These are phyloP conservation scores for Scaptomyza pallida DNA, from an alignment of 1,140 invertebrate genomes.

Conservation along the genomic window DNA sequence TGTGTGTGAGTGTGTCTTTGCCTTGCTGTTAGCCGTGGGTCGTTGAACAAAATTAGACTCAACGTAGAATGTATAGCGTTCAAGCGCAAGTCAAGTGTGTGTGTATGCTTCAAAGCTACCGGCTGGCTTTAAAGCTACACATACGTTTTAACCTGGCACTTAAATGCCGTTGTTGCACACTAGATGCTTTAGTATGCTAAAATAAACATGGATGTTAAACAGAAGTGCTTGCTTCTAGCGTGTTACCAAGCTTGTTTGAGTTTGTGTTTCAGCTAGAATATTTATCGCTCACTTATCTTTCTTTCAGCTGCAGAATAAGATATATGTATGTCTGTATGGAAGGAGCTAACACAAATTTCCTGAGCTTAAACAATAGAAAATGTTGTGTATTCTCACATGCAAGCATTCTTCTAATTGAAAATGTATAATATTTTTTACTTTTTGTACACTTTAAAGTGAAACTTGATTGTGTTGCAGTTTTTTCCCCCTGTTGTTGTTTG, in stretches of 20 bases:
- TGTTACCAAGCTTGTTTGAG: not conserved
- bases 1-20: not conserved
- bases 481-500: constrained; percentile 8
- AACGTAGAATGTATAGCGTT: constrained; percentile 20
- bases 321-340: no score
- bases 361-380: not conserved
- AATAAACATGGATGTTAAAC: constrained; percentile 4
- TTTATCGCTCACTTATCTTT: constrained; percentile 36
- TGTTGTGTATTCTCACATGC: not conserved
- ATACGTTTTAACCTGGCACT: not conserved
- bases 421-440: not conserved
- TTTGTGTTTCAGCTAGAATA: constrained; percentile 38
- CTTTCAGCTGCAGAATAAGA: not conserved
- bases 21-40: constrained; percentile 6
- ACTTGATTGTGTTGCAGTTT: not conserved
- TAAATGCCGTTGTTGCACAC: not conserved
- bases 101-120: constrained; percentile 9
- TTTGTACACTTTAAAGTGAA: not conserved
- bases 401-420: not conserved
- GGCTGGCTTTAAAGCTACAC: constrained; percentile 25
- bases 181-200: constrained; percentile 1
- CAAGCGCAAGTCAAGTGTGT: constrained; percentile 5
- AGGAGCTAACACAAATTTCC: constrained; percentile 7
- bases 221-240: constrained; percentile 15
- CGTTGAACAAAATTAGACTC: constrained; percentile 58